Base-by-base conservation (phyloP, 1,140 invertebrate genomes). In the Leucophenga varia region DNA sequence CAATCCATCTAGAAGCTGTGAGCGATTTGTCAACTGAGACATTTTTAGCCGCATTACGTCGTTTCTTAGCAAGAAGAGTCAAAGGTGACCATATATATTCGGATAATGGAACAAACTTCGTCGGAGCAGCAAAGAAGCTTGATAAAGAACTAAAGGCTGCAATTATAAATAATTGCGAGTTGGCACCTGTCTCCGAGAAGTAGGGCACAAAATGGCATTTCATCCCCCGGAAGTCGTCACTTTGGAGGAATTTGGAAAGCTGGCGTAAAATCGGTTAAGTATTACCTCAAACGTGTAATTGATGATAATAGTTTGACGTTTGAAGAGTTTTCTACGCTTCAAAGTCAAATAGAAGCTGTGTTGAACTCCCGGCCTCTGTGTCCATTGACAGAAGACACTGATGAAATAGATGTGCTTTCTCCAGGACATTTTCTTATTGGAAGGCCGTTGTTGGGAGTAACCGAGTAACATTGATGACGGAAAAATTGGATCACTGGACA, bases 101-200 rank as follows among this genome's bases (percentile, higher is more conserved):
- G 0, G 73, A 78, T 39, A 63, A 67, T 34, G 72, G 64, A 0
- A 70, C 57, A 21, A 72, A 69, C 12, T 76, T 76, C 43, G 46
- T 61, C 20, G 60, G 56, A 16, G 60, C 72, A 6, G 52, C 56
- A 14, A 43, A 51, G n/a, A 43, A 58, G 21, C 20, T 72, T 7
- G 37, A 36, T 36, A 18, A 18, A 18, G 34, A 36, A 5, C 7
- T 36, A 6, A 7, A 8, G 18, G 18, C 17, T 6, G 37, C 37
- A 12, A 39, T 39, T 4, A 19, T 16, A 18, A 39, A 39, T 10
- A 39, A 22, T 34, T 8, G 6, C n/a, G 13, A 34, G 4, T n/a
- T 34, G 5, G 31, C 13, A 4, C 13, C 31, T 4, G 37, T 39
- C 3, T 18, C 14, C 3, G 13, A 20, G 14, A 39, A 18, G 13